Evolutionary conservation across 2,888 invertebrate species (phyloP).

Genomic region (Taenaris catops): DNA sequence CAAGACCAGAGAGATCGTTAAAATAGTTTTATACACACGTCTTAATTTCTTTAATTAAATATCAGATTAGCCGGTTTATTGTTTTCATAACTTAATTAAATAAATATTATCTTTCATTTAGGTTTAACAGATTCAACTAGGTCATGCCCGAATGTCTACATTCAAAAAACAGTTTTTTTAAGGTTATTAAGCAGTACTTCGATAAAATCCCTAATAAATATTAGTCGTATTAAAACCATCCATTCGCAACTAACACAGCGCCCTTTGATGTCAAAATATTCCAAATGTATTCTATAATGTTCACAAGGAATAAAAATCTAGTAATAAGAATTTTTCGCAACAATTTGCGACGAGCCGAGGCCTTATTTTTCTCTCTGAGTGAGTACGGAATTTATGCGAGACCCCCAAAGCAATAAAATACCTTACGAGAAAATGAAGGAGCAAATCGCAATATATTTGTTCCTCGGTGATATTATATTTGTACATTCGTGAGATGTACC

Average conservation of each 20-base stretch:
- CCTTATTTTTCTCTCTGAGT: constrained; percentile 74
- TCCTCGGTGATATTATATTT: constrained; percentile 51
- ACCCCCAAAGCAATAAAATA: constrained; percentile 76
- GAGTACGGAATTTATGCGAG: constrained; percentile 74
- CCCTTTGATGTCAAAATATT: constrained; percentile 15
- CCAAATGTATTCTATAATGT: constrained; percentile 15
- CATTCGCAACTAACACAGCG: constrained; percentile 9
- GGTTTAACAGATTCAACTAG: too few relatives aligned
- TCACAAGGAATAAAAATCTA: constrained; percentile 29
- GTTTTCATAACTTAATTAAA: too few relatives aligned
- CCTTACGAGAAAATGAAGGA: constrained; percentile 77
- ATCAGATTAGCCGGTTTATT: too few relatives aligned
- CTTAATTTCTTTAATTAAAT: too few relatives aligned
- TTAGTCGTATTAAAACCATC: neutral
- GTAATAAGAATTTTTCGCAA: constrained; percentile 65
- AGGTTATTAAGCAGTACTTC: too few relatives aligned
- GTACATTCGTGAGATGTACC: constrained; percentile 18
- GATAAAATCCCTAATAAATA: too few relatives aligned
- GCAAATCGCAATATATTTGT: constrained; percentile 78
- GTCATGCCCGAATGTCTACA: too few relatives aligned
- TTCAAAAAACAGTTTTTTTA: too few relatives aligned
- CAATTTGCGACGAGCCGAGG: constrained; percentile 59
- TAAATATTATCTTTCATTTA: too few relatives aligned
- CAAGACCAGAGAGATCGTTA: too few relatives aligned
- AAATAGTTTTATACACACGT: too few relatives aligned